Conservation (phyloP, 2,797 vertebrate genomes). For the Phyllotis vaccarum region DNA sequence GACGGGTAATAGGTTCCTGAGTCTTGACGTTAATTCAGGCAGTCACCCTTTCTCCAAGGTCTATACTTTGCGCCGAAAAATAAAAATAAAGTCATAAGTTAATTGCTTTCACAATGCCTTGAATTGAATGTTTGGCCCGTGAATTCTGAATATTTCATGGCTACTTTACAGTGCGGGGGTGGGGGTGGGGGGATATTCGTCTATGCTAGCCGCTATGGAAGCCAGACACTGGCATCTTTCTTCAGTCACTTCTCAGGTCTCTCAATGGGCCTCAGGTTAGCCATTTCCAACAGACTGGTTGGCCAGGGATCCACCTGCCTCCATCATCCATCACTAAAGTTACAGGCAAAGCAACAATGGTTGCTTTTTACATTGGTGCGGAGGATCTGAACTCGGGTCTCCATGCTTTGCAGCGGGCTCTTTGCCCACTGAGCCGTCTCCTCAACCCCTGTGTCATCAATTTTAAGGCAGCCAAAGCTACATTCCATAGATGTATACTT, state of each 20-base stretch:
- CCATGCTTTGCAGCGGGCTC: background rate
- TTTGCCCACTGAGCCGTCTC: background rate
- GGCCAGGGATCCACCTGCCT: background rate
- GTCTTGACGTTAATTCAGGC: background rate
- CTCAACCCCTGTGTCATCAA: background rate
- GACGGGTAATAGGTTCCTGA: background rate
- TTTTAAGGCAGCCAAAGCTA: background rate
- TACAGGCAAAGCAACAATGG: background rate
- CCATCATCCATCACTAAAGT: too few relatives aligned
- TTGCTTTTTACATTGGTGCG: background rate
- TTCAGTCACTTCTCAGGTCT: background rate
- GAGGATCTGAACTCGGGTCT: background rate
- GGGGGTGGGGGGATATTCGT: too few relatives aligned
- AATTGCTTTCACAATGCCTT: constrained; percentile 16
- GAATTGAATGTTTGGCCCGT: background rate
- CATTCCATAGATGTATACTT: background rate
- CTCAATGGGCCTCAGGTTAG: background rate
- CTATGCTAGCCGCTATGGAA: too few relatives aligned
- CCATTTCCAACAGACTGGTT: background rate
- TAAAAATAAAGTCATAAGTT: constrained; percentile 9
- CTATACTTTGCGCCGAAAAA: background rate
- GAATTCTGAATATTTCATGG: constrained; percentile 37
- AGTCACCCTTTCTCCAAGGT: constrained; percentile 48
- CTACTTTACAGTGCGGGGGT: background rate
- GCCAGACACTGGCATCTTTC: background rate